Conservation (phyloP, 2,113 vertebrate genomes). For the Donacobius atricapilla region DNA sequence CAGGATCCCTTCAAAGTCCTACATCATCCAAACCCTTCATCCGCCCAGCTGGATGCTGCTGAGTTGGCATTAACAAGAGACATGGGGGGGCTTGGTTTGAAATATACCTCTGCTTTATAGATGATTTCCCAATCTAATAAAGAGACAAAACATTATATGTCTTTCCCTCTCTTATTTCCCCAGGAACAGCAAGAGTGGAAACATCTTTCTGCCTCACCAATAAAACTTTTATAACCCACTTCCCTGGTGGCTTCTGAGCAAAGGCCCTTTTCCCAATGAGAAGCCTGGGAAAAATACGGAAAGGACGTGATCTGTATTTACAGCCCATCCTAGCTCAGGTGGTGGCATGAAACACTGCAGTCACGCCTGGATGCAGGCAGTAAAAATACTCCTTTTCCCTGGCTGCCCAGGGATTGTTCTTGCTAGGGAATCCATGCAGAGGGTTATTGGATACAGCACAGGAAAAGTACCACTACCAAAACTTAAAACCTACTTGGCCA, state of each 20-base stretch:
- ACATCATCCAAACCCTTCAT: background rate
- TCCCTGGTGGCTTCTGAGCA: background rate
- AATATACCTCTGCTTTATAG: slow-evolving; percentile 5
- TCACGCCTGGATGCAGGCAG: background rate
- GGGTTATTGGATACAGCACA: background rate
- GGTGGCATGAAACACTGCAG: background rate
- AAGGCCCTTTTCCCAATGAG: background rate
- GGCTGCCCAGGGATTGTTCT: background rate
- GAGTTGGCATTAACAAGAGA: background rate
- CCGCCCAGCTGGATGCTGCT: background rate
- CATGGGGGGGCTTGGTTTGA: background rate
- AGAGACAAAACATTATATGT: background rate
- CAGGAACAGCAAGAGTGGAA: slow-evolving; percentile 14
- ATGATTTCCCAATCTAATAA: slow-evolving; percentile 23
- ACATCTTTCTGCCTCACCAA: slow-evolving; percentile 20
- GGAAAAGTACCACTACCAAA: background rate
- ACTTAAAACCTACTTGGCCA: background rate
- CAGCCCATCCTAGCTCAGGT: background rate
- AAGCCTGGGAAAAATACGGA: background rate
- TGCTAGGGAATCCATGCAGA: background rate
- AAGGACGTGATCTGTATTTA: background rate
- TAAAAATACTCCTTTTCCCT: background rate
- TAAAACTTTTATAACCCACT: slow-evolving; percentile 17
- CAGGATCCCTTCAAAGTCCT: background rate
- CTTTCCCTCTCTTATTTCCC: slow-evolving; percentile 41